These are phyloP conservation scores for Synaphobranchus kaupii DNA, from an alignment of 2,797 vertebrate genomes.

Conservation along the genomic window DNA sequence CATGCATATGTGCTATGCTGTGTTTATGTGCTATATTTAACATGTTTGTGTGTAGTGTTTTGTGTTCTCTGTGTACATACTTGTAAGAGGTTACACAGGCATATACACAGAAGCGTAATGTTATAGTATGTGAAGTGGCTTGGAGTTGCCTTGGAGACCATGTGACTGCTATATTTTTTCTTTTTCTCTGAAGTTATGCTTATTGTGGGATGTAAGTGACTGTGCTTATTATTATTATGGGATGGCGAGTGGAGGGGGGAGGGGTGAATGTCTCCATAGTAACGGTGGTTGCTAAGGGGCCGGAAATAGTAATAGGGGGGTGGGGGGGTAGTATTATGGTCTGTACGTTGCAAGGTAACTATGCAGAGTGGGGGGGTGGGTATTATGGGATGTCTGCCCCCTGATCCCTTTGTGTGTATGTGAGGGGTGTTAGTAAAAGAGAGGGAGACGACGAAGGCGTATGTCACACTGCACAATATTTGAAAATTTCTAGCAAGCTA, in stretches of 20 bases:
- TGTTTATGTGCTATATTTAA: slow-evolving; percentile 21
- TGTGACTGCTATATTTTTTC: slow-evolving; percentile 57
- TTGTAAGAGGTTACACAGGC: slow-evolving; percentile 57
- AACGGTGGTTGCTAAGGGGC: slow-evolving; percentile 78
- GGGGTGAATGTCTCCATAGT: slow-evolving; percentile 72
- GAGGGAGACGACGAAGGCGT: slow-evolving; percentile 68
- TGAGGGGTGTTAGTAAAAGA: slow-evolving; percentile 77
- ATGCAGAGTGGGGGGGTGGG: slow-evolving; percentile 77
- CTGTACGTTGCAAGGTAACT: slow-evolving; percentile 89
- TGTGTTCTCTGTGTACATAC: slow-evolving; percentile 46
- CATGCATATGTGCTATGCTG: background rate
- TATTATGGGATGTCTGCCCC: slow-evolving; percentile 86
- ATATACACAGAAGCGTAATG: slow-evolving; percentile 59
- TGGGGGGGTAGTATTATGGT: slow-evolving; percentile 82
- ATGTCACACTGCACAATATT: slow-evolving; percentile 62
- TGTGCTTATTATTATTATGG: slow-evolving; percentile 80
- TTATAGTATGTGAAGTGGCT: slow-evolving; percentile 78
- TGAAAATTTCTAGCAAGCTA: background rate
- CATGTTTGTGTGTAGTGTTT: slow-evolving; percentile 39
- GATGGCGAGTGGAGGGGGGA: slow-evolving; percentile 64
- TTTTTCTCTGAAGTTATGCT: slow-evolving; percentile 74
- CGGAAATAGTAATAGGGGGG: slow-evolving; percentile 73
- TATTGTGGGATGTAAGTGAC: slow-evolving; percentile 82
- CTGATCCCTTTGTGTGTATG: slow-evolving; percentile 82
- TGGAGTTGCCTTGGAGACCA: slow-evolving; percentile 78